These are phyloP conservation scores for Lapara coniferarum DNA, from an alignment of 2,888 invertebrate genomes.

Conservation along the genomic window DNA sequence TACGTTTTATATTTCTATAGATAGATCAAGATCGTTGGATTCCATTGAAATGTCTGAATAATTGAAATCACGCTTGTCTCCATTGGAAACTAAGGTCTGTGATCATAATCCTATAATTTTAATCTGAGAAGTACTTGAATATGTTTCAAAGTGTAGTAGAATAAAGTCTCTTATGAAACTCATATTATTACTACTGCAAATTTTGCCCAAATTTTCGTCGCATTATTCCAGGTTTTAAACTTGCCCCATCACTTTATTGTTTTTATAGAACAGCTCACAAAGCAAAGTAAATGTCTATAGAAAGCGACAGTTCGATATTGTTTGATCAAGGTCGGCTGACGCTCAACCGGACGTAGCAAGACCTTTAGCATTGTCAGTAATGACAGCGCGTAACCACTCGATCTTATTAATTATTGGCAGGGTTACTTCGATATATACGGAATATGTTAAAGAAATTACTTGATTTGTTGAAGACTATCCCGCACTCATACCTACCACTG, in stretches of 20 bases:
- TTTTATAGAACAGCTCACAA: background rate
- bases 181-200: too few species aligned
- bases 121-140: too few species aligned
- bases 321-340: slow-evolving; percentile 26
- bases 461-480: slow-evolving; percentile 11
- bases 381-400: background rate
- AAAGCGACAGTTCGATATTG: slow-evolving; percentile 26
- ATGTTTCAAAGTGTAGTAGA: too few species aligned
- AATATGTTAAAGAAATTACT: background rate
- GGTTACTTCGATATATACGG: background rate
- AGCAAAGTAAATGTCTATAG: slow-evolving; percentile 17
- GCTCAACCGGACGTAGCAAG: slow-evolving; percentile 26
- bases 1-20: background rate
- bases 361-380: slow-evolving; percentile 14
- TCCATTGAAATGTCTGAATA: slow-evolving; percentile 28
- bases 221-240: too few species aligned
- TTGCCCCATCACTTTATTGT: background rate
- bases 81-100: background rate
- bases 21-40: slow-evolving; percentile 4
- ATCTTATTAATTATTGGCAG: slow-evolving; percentile 8
- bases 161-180: too few species aligned
- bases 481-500: too few species aligned
- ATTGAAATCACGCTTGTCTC: slow-evolving; percentile 17
- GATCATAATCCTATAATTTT: background rate
- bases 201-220: too few species aligned